Evolutionary conservation across 1,140 invertebrate genomes (phyloP), one percentile per base, ranked within the genome.

Genomic region (Zelostemma sp.): DNA sequence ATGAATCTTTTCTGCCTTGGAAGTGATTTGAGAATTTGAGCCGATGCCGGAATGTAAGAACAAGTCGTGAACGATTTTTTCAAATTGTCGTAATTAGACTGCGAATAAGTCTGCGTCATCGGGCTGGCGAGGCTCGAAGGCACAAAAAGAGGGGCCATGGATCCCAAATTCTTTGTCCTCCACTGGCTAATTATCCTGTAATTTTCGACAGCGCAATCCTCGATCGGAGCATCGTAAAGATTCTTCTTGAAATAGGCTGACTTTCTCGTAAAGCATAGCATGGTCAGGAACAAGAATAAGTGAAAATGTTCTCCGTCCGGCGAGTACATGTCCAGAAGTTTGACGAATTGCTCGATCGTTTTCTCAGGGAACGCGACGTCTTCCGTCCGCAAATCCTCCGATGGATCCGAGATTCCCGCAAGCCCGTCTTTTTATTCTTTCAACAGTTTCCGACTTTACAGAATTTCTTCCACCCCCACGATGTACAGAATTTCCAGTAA

Each of bases 121-220:
- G 78, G 78, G 56, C 77, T 85, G 0, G 83, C 77, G 9, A 84
- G 68, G 11, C 3, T 1, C 1, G 89, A 88, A n/a, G 84, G 81
- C 0, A 87, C 87, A 78, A 92, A 92, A 33, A 92, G 72, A 0
- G 91, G 91, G 17, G 89, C 88, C 72, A 89, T 84, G 0, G 87
- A 87, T 2, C 58, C 66, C 2, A 89, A 79, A 77, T 90, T 88
- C 45, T 87, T 86, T 9, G 85, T 80, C 19, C 85, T 80, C 86
- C 87, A 89, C 12, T 86, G 86, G 1, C 84, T 80, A 16, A 79
- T 71, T 47, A 92, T 80, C 6, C 80, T 41, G 58, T 87, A 86
- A 16, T 90, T 86, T 53, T 84, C 74, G 71, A 91, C 91, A 53
- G 73, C 83, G 61, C 88, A 89, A 18, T 88, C 59, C 0, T 69